These are phyloP conservation scores for Ormyrus thymus DNA, from an alignment of 2,888 invertebrate genomes.

Conservation along the genomic window DNA sequence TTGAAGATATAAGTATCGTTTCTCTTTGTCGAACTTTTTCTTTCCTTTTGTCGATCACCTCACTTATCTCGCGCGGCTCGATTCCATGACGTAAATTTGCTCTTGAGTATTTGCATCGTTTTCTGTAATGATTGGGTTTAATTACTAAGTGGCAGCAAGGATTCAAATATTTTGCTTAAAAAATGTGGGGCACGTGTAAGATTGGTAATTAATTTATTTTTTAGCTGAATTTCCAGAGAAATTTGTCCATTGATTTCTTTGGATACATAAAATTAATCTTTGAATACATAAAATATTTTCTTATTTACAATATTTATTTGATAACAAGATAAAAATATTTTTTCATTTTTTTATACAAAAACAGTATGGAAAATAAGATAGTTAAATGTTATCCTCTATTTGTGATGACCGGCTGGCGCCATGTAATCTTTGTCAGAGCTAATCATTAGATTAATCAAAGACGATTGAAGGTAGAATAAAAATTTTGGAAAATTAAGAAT, in stretches of 20 bases:
- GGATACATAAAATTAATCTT: not conserved
- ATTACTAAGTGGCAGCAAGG: not conserved
- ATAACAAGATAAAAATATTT: no score
- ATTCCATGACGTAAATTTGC: not conserved
- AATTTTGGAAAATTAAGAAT: not conserved
- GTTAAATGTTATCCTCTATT: not conserved
- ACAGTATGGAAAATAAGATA: not conserved
- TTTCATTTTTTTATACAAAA: not conserved
- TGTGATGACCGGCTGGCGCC: not conserved
- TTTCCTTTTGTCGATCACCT: no score
- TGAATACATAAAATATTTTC: no score
- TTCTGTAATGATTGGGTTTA: not conserved
- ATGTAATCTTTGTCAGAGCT: not conserved
- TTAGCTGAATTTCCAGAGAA: no score
- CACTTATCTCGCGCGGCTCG: not conserved
- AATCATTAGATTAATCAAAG: conserved; percentile 8
- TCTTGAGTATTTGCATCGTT: no score
- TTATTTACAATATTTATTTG: no score
- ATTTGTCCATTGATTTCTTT: no score
- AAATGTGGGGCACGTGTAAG: no score
- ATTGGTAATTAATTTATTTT: no score
- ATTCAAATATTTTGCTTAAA: no score
- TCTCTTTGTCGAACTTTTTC: not conserved
- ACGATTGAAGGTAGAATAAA: not conserved
- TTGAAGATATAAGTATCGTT: not conserved